phyloP scores from a whole-genome alignment of 2,797 vertebrate species.

The Danio jaintianensis region DNA sequence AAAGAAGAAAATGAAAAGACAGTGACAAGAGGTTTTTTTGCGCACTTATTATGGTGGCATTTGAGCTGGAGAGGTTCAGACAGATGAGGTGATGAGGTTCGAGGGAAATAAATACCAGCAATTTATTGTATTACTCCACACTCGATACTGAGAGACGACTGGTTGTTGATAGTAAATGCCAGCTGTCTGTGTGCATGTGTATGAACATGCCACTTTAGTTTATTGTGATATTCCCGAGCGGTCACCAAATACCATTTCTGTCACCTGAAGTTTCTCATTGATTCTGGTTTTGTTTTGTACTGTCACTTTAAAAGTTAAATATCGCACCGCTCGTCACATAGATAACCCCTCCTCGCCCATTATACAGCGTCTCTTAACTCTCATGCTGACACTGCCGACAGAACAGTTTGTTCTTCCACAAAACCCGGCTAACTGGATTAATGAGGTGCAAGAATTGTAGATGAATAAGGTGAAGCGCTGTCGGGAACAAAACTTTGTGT shows the following conservation, averaged over 20 bases:
- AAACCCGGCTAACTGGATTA: constrained; percentile 19
- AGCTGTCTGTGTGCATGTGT: constrained; percentile 48
- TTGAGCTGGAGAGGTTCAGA: constrained; percentile 54
- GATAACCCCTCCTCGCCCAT: neutral
- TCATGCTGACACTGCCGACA: neutral
- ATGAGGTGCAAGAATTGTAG: constrained; percentile 19
- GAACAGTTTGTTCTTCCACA: constrained; percentile 28
- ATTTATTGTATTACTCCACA: constrained; percentile 51
- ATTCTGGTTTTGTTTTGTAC: constrained; percentile 14
- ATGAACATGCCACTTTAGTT: neutral
- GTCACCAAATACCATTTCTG: constrained; percentile 58
- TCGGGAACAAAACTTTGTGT: constrained; percentile 27
- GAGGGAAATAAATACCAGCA: constrained; percentile 60
- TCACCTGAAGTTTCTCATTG: constrained; percentile 32
- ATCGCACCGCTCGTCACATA: neutral
- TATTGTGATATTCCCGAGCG: constrained; percentile 42
- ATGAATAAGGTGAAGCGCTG: constrained; percentile 19
- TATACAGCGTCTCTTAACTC: constrained; percentile 20
- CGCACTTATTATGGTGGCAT: constrained; percentile 45
- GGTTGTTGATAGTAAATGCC: constrained; percentile 60
- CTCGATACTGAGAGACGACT: constrained; percentile 46
- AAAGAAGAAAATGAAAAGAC: constrained; percentile 29
- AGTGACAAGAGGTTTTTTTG: constrained; percentile 46
- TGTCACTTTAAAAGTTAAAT: constrained; percentile 14
- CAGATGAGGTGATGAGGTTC: constrained; percentile 55